phyloP scores from a whole-genome alignment of 2,113 vertebrate genomes.

The Paramisgurnus dabryanus region DNA sequence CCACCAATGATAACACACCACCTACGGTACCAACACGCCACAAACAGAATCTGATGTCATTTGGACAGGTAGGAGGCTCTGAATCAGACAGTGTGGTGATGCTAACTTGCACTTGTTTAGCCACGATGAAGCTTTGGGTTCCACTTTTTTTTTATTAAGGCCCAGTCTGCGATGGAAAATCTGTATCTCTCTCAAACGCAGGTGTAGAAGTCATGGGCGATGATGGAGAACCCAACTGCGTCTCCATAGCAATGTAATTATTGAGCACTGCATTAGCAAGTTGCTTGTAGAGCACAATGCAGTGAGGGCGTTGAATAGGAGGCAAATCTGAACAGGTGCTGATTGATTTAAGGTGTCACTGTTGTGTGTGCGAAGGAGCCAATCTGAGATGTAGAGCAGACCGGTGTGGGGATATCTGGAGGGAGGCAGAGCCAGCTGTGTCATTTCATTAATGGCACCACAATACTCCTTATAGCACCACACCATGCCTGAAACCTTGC shows the following conservation, averaged over 20 bases:
- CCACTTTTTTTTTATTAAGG: neutral
- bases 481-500: slow-evolving; percentile 27
- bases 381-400: slow-evolving; percentile 4
- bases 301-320: slow-evolving; percentile 32
- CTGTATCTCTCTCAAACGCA: slow-evolving; percentile 43
- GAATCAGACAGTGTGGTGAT: slow-evolving; percentile 38
- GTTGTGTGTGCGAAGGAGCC: slow-evolving; percentile 24
- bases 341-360: slow-evolving; percentile 21
- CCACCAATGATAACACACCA: slow-evolving; percentile 43
- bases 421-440: slow-evolving; percentile 39
- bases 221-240: slow-evolving; percentile 49
- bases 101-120: slow-evolving; percentile 7
- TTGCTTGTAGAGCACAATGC: slow-evolving; percentile 20
- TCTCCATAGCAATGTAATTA: slow-evolving; percentile 52
- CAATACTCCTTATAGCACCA: slow-evolving; percentile 46
- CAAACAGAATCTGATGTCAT: slow-evolving; percentile 45
- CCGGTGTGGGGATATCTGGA: slow-evolving; percentile 11
- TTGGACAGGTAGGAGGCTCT: slow-evolving; percentile 37
- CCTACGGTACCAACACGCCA: slow-evolving; percentile 53
- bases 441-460: slow-evolving; percentile 51
- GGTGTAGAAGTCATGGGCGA: slow-evolving; percentile 43
- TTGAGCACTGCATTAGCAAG: slow-evolving; percentile 51
- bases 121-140: neutral
- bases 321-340: slow-evolving; percentile 28
- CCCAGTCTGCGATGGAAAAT: slow-evolving; percentile 40